phyloP scores from a whole-genome alignment of 2,888 invertebrate genomes.

The Drosophila diplacantha region DNA sequence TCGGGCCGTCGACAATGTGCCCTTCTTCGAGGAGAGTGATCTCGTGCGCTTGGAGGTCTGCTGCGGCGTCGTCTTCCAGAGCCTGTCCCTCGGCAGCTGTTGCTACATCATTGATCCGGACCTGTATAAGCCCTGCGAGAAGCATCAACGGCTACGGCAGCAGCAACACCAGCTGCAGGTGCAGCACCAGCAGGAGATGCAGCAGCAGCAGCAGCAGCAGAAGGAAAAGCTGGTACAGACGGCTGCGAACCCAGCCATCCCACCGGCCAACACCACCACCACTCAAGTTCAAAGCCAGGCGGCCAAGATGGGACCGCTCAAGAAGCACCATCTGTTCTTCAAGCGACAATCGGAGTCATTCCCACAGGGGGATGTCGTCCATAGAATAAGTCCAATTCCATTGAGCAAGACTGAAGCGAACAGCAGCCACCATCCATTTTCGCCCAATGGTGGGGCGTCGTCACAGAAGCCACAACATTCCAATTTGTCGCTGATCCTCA shows the following conservation, averaged over 20 bases:
- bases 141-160: conserved; percentile 58
- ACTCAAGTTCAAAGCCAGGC: conserved; percentile 10
- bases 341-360: conserved; percentile 77
- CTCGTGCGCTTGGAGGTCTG: conserved; percentile 74
- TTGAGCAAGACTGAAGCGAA: conserved; percentile 66
- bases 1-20: conserved; percentile 61
- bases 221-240: background rate
- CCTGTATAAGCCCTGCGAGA: conserved; percentile 71
- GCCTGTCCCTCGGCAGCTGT: conserved; percentile 48
- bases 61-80: conserved; percentile 73
- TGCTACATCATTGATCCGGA: conserved; percentile 74
- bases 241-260: background rate
- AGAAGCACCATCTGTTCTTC: conserved; percentile 77
- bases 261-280: background rate
- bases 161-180: conserved; percentile 26
- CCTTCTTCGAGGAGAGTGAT: conserved; percentile 73
- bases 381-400: conserved; percentile 74
- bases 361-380: conserved; percentile 68
- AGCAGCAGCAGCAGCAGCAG: background rate
- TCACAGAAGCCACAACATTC: conserved; percentile 60
- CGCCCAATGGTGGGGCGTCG: conserved; percentile 9
- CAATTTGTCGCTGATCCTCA: conserved; percentile 41
- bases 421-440: background rate
- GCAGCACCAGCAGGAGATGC: conserved; percentile 29
- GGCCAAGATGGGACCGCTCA: conserved; percentile 68